Base-by-base conservation (phyloP, 2,888 invertebrate genomes). In the Dromius quadrimaculatus region DNA sequence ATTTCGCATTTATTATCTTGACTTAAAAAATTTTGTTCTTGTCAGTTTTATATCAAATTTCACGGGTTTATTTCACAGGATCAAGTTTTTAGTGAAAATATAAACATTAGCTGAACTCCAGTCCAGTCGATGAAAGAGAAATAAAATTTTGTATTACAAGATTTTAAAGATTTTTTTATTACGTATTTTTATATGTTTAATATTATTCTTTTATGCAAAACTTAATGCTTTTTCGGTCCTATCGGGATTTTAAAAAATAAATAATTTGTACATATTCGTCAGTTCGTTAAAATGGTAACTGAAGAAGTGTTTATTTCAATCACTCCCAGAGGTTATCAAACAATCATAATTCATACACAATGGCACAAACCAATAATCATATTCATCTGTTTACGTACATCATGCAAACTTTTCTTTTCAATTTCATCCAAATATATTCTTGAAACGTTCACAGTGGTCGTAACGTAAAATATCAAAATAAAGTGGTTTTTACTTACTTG, bases 201-300 rank as follows among this genome's bases (percentile, higher is more conserved):
- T 54, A 54, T 28, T 23, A 54, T 23, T 54, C 11, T 28, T 54
- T 54, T 54, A 54, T 54, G 50, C 28, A 54, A 54, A 54, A 54
- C 8, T 59, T 59, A 59, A 59, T 36, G 36, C 36, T 59, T 59
- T 59, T 36, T 59, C 59, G 17, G 20, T 34, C 20, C 11, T 34
- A 19, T 59, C 17, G 17, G 20, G 36, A 59, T 59, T 36, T 59
- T 36, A 22, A 20, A 32, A 43, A 63, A 43, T 36, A 20, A 43
- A 36, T 15, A 63, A 63, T 45, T 63, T 63, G 63, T 45, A 45
- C 23, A 28, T 63, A 45, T 63, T 63, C 43, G 63, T 63, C 63
- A 43, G 63, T 43, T 63, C 43, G 41, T 63, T 63, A 63, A 63
- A 59, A 9, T 43, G 28, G 41, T 63, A 63, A 63, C 63, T 22